Percentiles rank a stretch among this genome's conserved stretches.
phyloP scores from a whole-genome alignment of 2,888 invertebrate genomes.

The Cerceris rybyensis region DNA sequence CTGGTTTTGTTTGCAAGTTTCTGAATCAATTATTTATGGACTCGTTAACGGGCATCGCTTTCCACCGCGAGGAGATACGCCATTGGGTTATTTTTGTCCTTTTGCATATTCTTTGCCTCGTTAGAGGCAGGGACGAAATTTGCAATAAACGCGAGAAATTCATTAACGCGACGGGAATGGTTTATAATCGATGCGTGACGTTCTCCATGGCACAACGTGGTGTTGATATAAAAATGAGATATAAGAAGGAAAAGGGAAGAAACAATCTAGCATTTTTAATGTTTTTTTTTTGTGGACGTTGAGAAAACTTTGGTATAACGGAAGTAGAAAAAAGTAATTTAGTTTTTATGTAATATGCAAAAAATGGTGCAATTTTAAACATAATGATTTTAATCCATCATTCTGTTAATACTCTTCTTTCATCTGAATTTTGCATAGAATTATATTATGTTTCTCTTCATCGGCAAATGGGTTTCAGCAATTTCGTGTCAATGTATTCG shows the following conservation, averaged over 20 bases:
- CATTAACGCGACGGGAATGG: background rate
- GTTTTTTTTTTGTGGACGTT: background rate
- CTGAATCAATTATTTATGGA: slow-evolving; percentile 66
- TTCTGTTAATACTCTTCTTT: too few species aligned
- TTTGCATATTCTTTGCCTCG: slow-evolving; percentile 16
- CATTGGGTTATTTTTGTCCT: slow-evolving; percentile 25
- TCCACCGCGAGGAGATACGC: slow-evolving; percentile 12
- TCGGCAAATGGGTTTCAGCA: too few species aligned
- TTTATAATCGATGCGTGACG: background rate
- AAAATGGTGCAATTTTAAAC: too few species aligned
- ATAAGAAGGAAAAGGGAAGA: too few species aligned
- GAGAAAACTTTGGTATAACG: background rate
- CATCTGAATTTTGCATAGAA: too few species aligned
- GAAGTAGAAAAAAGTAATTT: background rate
- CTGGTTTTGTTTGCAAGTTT: slow-evolving; percentile 64
- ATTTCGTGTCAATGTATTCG: too few species aligned
- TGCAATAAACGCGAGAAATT: slow-evolving; percentile 19
- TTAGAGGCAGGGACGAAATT: slow-evolving; percentile 3
- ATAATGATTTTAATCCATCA: too few species aligned
- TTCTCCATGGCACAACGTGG: background rate
- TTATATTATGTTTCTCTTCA: too few species aligned
- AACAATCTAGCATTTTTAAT: too few species aligned
- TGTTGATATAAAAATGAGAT: background rate
- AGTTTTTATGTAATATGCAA: background rate
- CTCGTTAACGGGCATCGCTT: slow-evolving; percentile 62